phyloP scores from a whole-genome alignment of 2,113 vertebrate genomes.

The Cryptoleucopteryx plumbea region DNA sequence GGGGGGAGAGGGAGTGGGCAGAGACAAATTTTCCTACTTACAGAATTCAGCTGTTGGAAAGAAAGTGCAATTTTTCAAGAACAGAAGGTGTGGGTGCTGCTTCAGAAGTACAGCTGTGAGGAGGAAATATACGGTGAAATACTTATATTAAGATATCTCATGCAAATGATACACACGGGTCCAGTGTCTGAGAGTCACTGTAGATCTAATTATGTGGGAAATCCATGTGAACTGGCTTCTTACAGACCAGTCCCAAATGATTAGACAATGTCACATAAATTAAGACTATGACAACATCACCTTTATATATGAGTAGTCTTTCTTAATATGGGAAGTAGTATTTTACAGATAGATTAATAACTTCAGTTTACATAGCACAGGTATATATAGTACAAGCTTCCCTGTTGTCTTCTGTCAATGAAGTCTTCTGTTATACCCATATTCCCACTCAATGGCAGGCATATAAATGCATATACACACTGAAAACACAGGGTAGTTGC shows the following conservation, averaged over 20 bases:
- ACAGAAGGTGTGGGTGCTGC: neutral
- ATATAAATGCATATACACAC: neutral
- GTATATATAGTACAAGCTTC: neutral
- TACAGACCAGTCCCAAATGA: neutral
- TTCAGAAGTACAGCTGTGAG: conserved; percentile 1
- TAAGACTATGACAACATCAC: neutral
- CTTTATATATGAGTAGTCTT: neutral
- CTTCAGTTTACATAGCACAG: neutral
- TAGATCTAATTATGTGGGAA: neutral
- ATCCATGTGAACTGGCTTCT: neutral
- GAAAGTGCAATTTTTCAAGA: neutral
- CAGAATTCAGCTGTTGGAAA: neutral
- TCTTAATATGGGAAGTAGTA: neutral
- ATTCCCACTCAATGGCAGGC: neutral
- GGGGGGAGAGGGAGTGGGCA: neutral
- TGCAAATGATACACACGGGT: neutral
- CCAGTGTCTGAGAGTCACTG: neutral
- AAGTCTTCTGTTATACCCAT: neutral
- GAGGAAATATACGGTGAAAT: conserved; percentile 1
- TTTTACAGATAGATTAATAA: neutral
- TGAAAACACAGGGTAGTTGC: neutral
- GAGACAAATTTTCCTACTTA: neutral
- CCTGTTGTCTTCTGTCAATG: neutral
- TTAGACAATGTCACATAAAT: neutral
- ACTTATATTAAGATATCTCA: conserved; percentile 3